Evolutionary conservation across 2,888 invertebrate species (phyloP).

Genomic region (Teleiodes luculella): DNA sequence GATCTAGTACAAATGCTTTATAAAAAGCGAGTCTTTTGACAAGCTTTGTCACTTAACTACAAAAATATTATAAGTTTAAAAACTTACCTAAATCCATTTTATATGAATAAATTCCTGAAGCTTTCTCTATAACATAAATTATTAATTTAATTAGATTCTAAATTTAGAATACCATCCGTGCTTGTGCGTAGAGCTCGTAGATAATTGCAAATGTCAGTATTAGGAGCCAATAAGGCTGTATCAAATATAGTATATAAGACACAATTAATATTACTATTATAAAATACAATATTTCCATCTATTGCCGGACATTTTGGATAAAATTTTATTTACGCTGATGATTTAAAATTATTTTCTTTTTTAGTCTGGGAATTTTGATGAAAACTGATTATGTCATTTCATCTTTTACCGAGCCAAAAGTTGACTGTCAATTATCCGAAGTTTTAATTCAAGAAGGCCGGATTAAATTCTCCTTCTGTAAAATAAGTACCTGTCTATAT

Average conservation of each 20-base stretch:
- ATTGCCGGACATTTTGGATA: conserved; percentile 41
- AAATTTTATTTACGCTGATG: not conserved
- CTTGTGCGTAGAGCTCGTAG: conserved; percentile 47
- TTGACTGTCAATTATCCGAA: no score
- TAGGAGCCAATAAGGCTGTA: conserved; percentile 61
- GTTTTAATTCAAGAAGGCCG: no score
- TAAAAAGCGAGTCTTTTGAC: no score
- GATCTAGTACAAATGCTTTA: no score
- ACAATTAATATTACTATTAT: conserved; percentile 42
- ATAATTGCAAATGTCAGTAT: conserved; percentile 42
- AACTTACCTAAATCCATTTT: not conserved
- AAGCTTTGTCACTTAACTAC: no score
- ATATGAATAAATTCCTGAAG: not conserved
- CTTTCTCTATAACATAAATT: not conserved
- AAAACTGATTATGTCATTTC: no score
- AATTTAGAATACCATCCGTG: conserved; percentile 42
- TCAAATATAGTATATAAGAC: conserved; percentile 49
- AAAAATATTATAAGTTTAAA: not conserved
- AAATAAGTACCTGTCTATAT: no score
- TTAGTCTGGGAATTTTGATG: no score
- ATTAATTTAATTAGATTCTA: not conserved
- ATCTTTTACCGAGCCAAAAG: no score
- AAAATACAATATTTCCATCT: conserved; percentile 68
- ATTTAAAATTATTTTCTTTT: no score
- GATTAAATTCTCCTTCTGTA: no score